Conservation (phyloP, 2,797 vertebrate species). For the Galagoides demidoff region DNA sequence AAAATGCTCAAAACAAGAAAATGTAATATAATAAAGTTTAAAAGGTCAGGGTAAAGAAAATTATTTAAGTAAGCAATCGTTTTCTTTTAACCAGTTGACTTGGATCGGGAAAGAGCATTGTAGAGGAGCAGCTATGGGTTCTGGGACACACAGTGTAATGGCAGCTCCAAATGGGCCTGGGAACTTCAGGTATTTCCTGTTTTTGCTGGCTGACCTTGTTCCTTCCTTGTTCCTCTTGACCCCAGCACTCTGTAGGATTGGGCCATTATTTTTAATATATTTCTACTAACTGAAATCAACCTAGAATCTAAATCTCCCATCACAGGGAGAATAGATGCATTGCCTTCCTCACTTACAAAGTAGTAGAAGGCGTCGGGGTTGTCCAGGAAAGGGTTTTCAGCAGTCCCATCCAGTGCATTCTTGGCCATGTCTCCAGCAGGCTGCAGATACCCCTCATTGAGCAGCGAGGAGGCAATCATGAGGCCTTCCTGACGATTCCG, state of each 20-base stretch:
- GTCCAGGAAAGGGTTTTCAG: constrained; percentile 92
- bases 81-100: neutral
- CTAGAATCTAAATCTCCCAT: neutral
- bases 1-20: constrained; percentile 25
- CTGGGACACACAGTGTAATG: neutral
- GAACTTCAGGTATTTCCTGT: neutral
- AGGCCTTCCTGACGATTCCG: constrained; percentile 94
- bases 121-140: neutral
- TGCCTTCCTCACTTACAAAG: constrained; percentile 91
- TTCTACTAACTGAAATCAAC: neutral
- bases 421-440: constrained; percentile 94
- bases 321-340: neutral
- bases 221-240: too few species aligned
- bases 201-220: neutral
- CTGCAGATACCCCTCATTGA: constrained; percentile 96
- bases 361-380: constrained; percentile 93
- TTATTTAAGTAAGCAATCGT: neutral
- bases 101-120: neutral
- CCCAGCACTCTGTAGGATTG: neutral
- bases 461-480: constrained; percentile 93
- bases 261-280: neutral
- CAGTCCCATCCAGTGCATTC: constrained; percentile 86
- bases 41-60: neutral
- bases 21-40: neutral
- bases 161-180: neutral